Base-by-base conservation (phyloP, 1,140 invertebrate species). In the Plutomurus gul region DNA sequence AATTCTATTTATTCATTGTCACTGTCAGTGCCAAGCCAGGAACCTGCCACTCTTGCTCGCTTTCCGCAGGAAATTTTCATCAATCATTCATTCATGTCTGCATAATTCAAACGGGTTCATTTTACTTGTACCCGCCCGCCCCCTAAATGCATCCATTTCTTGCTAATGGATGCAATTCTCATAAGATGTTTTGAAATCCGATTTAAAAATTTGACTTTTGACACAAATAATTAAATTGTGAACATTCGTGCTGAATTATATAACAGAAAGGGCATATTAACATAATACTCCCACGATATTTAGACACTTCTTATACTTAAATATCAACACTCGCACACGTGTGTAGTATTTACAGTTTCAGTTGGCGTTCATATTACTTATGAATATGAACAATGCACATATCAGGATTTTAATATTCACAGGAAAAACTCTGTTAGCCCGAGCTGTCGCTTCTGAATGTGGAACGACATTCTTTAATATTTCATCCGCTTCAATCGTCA, bases 381-480 rank as follows among this genome's bases (percentile, higher is more conserved):
- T n/a, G n/a, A n/a, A n/a, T n/a, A n/a, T n/a, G n/a, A n/a, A n/a
- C n/a, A n/a, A n/a, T n/a, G n/a, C n/a, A n/a, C n/a, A n/a, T n/a
- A n/a, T n/a, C n/a, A n/a, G n/a, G n/a, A 36, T 65, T 75, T 43
- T 79, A 30, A 40, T 76, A 81, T 83, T 74, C 82, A 85, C 89
- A 84, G 95, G 95, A 4, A 97, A 97, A 88, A 97, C 95, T 0
- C 87, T 95, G 84, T 86, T 98, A 80, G 96, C 95, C 0, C 95
- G 94, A 87, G 94, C 95, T 0, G 90, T 96, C 0, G 95, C 95
- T 6, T 90, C 91, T 6, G 94, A 97, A 86, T 93, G 93, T 51
- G 88, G 91, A 37, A 92, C 92, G n/a, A 94, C 94, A 0, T 97
- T 97, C 86, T 96, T 98, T 85, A 97, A 97, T 84, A 91, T 98